Evolutionary conservation across 2,888 invertebrate genomes (phyloP), one percentile per base, ranked within the genome.

Genomic region (Omphaloscelis lunosa): DNA sequence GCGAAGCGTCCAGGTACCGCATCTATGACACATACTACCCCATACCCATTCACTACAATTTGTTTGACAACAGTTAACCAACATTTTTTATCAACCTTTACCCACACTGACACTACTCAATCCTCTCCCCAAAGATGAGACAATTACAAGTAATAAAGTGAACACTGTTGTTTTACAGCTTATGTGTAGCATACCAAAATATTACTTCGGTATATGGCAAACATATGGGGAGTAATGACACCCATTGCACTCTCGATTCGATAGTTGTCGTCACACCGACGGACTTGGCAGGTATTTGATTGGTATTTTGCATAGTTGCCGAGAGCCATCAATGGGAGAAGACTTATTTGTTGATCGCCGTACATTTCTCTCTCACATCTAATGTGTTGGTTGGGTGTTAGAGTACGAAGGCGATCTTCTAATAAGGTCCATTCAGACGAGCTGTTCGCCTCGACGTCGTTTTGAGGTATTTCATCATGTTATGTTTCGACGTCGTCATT

Each of bases 241-340:
- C 94, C 95, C 92, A 90, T 94, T 93, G 94, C 94, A 94, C 94
- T 94, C 92, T 95, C 94, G 94, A 95, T 95, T 96, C 94, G 93
- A 91, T 96, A 96, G 93, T 95, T 94, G 95, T 95, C 96, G 96
- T 94, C 96, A 94, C 96, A 94, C 96, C 96, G 95, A 95, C 96
- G 96, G 96, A 96, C 91, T 92, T 94, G 94, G 93, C 96, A 96
- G 96, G 96, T 96, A 96, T 95, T 96, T 96, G 94, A 96, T 95
- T 96, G 95, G 96, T 96, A 95, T 96, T 94, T 93, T 95, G 95
- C 94, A 94, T 94, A 95, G 95, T 94, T 92, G 94, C 88, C 90
- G 91, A 89, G 90, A 85, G 89, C 88, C 88, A 91, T 90, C 90
- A 81, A 83, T 88, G 88, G 84, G 84, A 87, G 88, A 77, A 75